phyloP scores from a whole-genome alignment of 2,113 vertebrate species.

The Pseudois nayaur region DNA sequence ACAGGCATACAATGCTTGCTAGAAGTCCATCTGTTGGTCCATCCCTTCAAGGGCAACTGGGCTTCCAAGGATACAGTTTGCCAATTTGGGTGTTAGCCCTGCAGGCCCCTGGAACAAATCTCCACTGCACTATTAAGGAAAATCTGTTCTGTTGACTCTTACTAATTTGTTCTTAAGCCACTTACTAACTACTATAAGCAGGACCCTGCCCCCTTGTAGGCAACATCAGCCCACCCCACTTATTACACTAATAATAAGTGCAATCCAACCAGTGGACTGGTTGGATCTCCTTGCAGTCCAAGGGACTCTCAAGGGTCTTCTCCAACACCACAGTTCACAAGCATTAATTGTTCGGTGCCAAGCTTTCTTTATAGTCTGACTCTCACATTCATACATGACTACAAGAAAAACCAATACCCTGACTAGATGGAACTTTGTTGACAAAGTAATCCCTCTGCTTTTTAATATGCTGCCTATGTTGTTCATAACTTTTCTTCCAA shows the following conservation, averaged over 20 bases:
- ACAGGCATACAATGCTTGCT: neutral
- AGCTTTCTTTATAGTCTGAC: neutral
- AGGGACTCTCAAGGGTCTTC: neutral
- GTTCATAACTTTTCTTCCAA: too few species aligned
- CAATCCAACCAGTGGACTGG: neutral
- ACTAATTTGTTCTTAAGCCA: neutral
- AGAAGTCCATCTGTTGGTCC: neutral
- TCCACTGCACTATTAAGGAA: neutral
- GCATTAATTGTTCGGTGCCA: accelerated
- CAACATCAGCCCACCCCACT: neutral
- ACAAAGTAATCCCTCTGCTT: neutral
- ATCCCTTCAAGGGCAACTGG: neutral
- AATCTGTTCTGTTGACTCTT: neutral
- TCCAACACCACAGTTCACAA: neutral
- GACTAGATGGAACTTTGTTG: neutral
- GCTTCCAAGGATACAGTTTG: neutral
- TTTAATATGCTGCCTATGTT: neutral
- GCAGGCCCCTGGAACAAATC: neutral
- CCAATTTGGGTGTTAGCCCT: neutral
- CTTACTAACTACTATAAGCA: neutral
- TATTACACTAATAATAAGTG: neutral
- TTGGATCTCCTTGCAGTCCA: neutral
- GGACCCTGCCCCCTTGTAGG: neutral
- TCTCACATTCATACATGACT: neutral
- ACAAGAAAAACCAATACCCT: neutral